Conservation (phyloP, 2,113 vertebrate species). For the Cheilinus undulatus region DNA sequence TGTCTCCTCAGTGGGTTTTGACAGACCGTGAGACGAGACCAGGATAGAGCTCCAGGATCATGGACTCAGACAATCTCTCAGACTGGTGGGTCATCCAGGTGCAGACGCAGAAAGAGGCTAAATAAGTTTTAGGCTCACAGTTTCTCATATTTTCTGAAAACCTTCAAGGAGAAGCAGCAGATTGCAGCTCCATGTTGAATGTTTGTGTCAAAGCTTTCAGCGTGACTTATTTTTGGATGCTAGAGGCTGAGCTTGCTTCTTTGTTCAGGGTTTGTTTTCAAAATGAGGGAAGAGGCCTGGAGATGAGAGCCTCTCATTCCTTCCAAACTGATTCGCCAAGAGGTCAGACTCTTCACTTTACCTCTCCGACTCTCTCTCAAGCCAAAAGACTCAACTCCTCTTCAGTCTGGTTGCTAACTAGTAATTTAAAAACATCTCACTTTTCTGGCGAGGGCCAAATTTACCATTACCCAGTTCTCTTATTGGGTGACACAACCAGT, state of each 20-base stretch:
- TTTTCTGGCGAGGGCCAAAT: slow-evolving; percentile 4
- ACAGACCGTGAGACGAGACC: slow-evolving; percentile 50
- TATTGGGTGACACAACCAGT: background rate
- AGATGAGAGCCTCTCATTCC: slow-evolving; percentile 9
- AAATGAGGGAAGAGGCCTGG: slow-evolving; percentile 3
- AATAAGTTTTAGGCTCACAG: slow-evolving; percentile 3
- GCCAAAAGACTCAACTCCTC: slow-evolving; percentile 10
- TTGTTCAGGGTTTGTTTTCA: slow-evolving; percentile 24
- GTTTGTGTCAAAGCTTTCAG: slow-evolving; percentile 14
- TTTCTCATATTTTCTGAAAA: slow-evolving; percentile 23
- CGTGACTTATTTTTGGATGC: slow-evolving; percentile 4
- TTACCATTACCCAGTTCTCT: slow-evolving; percentile 2
- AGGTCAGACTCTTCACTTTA: slow-evolving; percentile 46
- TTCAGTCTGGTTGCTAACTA: slow-evolving; percentile 12
- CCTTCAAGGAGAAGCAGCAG: slow-evolving; percentile 10
- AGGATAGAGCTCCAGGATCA: slow-evolving; percentile 36
- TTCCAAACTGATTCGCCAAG: slow-evolving; percentile 30
- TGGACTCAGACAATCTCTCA: slow-evolving; percentile 42
- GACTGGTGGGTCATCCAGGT: slow-evolving; percentile 42
- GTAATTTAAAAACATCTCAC: slow-evolving; percentile 32
- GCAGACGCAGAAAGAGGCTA: slow-evolving; percentile 23
- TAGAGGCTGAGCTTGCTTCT: slow-evolving; percentile 17
- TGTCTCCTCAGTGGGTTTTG: slow-evolving; percentile 46
- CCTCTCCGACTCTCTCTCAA: background rate
- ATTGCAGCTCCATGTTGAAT: background rate